phyloP scores from a whole-genome alignment of 1,140 invertebrate genomes.

The Drosophila miranda region DNA sequence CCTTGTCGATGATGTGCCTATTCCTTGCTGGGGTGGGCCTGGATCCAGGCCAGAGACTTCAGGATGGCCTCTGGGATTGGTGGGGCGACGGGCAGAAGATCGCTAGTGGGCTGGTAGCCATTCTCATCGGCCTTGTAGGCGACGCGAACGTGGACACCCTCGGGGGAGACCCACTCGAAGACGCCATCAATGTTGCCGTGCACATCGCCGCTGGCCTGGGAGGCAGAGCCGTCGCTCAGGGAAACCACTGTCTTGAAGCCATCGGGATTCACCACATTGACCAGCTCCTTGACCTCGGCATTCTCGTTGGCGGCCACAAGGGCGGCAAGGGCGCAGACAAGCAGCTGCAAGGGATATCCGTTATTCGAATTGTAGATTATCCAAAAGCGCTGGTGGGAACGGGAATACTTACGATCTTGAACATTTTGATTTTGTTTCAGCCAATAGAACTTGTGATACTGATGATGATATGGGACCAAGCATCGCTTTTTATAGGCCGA shows the following conservation, averaged over 20 bases:
- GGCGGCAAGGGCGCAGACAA: slow-evolving; percentile 41
- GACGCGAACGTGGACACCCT: slow-evolving; percentile 82
- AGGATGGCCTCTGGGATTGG: slow-evolving; percentile 60
- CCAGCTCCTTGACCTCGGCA: slow-evolving; percentile 52
- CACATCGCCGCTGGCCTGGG: slow-evolving; percentile 83
- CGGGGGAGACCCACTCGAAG: slow-evolving; percentile 68
- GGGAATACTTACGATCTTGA: slow-evolving; percentile 50
- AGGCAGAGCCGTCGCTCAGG: slow-evolving; percentile 85
- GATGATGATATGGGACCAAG: slow-evolving; percentile 14
- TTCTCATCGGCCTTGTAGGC: slow-evolving; percentile 86
- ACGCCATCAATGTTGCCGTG: slow-evolving; percentile 67
- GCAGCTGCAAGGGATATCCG: slow-evolving; percentile 28
- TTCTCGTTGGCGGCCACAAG: slow-evolving; percentile 48
- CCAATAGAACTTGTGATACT: slow-evolving; percentile 33
- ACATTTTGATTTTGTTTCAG: slow-evolving; percentile 42
- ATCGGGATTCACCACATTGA: slow-evolving; percentile 78
- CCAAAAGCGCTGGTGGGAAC: neutral
- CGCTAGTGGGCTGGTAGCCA: slow-evolving; percentile 83
- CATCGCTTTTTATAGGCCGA: slow-evolving; percentile 25
- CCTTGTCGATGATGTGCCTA: neutral
- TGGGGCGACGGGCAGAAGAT: slow-evolving; percentile 77
- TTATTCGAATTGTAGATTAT: slow-evolving; percentile 14
- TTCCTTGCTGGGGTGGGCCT: slow-evolving; percentile 66
- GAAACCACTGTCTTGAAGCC: slow-evolving; percentile 82
- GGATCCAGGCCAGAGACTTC: slow-evolving; percentile 82